Conservation (phyloP, 2,113 vertebrate genomes). For the Rhombomys opimus region DNA sequence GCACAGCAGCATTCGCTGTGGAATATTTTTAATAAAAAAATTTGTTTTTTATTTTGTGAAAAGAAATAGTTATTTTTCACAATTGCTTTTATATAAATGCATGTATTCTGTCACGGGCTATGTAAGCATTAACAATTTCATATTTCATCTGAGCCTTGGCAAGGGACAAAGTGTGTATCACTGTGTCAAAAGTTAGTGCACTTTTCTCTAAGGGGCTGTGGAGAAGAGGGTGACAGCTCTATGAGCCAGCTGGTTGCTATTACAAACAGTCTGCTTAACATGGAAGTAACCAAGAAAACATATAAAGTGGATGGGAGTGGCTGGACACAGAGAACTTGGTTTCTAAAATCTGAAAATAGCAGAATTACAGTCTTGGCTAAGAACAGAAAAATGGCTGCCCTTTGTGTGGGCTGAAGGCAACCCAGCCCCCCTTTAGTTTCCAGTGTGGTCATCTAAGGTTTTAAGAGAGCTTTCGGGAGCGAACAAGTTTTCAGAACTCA, state of each 20-base stretch:
- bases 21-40: constrained; percentile 16
- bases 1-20: neutral
- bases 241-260: neutral
- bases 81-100: neutral
- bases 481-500: neutral
- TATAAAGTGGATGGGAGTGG: neutral
- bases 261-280: neutral
- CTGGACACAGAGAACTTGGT: neutral
- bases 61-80: neutral
- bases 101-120: neutral
- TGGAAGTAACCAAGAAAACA: neutral
- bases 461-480: neutral
- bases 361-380: neutral
- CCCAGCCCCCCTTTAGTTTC: neutral
- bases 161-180: neutral
- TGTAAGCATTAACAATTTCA: neutral
- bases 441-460: neutral
- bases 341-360: neutral
- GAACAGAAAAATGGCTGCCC: neutral
- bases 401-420: neutral
- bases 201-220: neutral
- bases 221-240: constrained; percentile 1
- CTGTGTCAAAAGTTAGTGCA: neutral
- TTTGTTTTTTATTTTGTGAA: neutral
- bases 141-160: neutral